A percentile compares a stretch with the other conserved stretches of the same genome.
phyloP scores from a whole-genome alignment of 2,113 vertebrate species.

The Laticauda colubrina region DNA sequence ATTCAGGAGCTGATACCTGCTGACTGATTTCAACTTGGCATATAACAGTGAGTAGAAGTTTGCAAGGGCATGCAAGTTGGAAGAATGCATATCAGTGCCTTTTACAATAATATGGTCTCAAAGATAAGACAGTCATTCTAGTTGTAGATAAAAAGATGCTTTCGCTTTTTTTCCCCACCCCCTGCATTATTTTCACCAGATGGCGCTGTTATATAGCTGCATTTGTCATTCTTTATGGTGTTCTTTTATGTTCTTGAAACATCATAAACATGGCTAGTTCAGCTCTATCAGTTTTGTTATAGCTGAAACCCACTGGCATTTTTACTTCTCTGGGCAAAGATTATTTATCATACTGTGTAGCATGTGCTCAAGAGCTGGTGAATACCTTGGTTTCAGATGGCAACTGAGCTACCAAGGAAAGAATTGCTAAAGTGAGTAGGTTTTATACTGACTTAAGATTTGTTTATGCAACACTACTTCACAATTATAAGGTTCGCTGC shows the following conservation, averaged over 20 bases:
- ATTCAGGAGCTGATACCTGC: background rate
- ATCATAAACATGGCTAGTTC: background rate
- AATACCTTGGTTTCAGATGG: background rate
- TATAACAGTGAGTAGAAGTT: background rate
- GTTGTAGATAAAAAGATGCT: background rate
- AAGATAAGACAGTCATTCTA: background rate
- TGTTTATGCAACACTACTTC: background rate
- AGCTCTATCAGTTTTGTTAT: constrained; percentile 4
- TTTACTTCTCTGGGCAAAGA: background rate
- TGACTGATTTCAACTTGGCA: background rate
- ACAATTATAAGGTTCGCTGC: background rate
- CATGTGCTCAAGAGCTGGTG: background rate
- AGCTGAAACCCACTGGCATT: background rate
- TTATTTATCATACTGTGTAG: background rate
- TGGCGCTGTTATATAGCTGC: constrained; percentile 21
- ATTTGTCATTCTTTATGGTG: background rate
- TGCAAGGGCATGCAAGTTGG: background rate
- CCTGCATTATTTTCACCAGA: constrained; percentile 5
- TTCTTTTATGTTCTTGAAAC: background rate
- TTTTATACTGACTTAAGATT: background rate
- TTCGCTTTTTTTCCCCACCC: background rate
- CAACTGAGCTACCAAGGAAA: background rate
- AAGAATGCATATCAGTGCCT: background rate
- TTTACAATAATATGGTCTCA: background rate
- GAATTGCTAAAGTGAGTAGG: background rate